Evolutionary conservation across 30 jellyfish, hydroid and myxozoan species (phyloP).

Genomic region (Clytia hemisphaerica): DNA sequence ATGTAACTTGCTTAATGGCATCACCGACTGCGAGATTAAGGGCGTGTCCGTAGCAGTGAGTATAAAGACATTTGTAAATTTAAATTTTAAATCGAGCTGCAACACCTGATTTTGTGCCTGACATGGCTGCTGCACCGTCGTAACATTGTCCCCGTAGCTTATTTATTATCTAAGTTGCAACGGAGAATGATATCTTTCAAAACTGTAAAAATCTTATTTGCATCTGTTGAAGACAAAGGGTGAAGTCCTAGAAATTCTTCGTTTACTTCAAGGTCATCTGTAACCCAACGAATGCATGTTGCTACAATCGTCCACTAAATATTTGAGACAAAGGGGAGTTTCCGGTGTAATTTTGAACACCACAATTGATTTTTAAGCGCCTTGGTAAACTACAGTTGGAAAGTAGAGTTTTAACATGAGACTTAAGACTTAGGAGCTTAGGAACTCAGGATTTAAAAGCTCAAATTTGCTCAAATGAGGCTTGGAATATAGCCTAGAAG

Average conservation of each 20-base stretch:
- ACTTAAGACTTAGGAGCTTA: too few species aligned
- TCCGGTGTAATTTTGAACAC: too few species aligned
- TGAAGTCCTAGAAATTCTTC: constrained; percentile 21
- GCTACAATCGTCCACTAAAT: neutral
- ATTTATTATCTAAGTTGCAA: neutral
- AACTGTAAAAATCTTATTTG: neutral
- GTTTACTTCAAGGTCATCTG: neutral
- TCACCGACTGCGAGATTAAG: constrained; percentile 20
- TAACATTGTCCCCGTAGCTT: constrained; percentile 33
- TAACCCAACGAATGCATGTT: neutral
- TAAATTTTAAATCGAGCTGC: neutral
- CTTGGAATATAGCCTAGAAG: too few species aligned
- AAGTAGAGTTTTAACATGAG: too few species aligned
- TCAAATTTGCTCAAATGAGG: too few species aligned
- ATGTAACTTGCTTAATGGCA: constrained; percentile 6
- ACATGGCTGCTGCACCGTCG: constrained; percentile 29
- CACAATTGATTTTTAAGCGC: too few species aligned
- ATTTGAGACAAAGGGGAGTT: neutral
- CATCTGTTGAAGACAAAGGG: constrained; percentile 17
- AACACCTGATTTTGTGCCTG: constrained; percentile 29
- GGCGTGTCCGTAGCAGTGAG: constrained; percentile 20
- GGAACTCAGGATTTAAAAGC: too few species aligned
- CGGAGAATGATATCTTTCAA: constrained; percentile 1
- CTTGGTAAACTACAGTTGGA: too few species aligned
- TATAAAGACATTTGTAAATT: neutral